Base-by-base conservation (phyloP, 2,113 vertebrate genomes). In the Mirounga angustirostris region DNA sequence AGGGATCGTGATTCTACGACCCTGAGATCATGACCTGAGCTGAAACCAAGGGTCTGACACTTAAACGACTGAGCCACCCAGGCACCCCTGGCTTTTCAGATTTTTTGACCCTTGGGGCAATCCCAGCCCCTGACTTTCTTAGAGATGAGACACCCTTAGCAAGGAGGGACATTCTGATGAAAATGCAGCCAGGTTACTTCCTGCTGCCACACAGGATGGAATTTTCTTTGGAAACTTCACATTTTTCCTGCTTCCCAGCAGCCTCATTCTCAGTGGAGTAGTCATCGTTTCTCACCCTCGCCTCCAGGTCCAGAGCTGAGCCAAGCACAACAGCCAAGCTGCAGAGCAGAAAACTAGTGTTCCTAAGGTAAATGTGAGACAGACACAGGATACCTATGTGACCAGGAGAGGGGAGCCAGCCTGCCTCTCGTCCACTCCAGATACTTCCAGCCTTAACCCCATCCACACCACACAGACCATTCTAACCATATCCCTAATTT, bases 151-250 rank as follows among this genome's bases (percentile, higher is more conserved):
- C 1, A 2, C 24, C 36, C 50, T 15, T 40, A 59, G 21, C 28
- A 54, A 24, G 33, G 40, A 91, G 69, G 33, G 54, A 33, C 69
- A 46, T 65, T 83, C 76, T 11, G 65, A 30, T 91, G 59, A 52
- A 78, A 33, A 71, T 7, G n/a, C 12, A 26, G 87, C 76, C 36
- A 28, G 50, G 24, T 28, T 43, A 43, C 91, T 89, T 92, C 84
- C 69, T 96, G 69, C 40, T 61, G 56, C 63, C 50, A 5, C n/a
- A 13, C 0, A 7, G 56, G 30, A 46, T 80, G 65, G 91, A 69
- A 78, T 94, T 97, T 94, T 94, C 94, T 89, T 92, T 91, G 94
- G 89, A 95, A 96, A 52, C 33, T 4, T 71, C 40, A 6, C 19
- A 11, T 69, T 21, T 80, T 63, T 63, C 76, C 92, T 86, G 74